Evolutionary conservation across 2,888 invertebrate species (phyloP), one percentile per base, ranked within the genome.

Genomic region (Gryllus longicercus): DNA sequence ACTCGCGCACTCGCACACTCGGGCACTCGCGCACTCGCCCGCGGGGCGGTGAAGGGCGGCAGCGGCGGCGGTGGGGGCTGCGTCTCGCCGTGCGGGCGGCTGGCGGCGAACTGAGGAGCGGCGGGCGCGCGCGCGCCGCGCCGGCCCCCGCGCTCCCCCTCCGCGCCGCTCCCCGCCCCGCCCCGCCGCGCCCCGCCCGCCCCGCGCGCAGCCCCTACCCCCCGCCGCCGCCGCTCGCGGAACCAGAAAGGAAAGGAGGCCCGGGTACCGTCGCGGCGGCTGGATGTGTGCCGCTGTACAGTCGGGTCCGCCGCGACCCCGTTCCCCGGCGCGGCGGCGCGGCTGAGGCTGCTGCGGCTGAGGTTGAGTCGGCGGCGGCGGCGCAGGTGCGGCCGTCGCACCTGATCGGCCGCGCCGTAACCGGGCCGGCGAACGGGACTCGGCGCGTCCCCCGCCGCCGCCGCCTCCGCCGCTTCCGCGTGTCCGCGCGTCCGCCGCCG

Each of bases 391-490:
- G 63, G 8, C 63, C 16, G 63, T 63, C 63, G 63, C 63, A 63
- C 63, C 63, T 63, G 63, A 63, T 63, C 63, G 63, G 63, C n/a
- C 63, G 63, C 63, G 63, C 63, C 63, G 63, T 63, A 63, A 63
- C 63, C 63, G 63, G 63, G 63, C 63, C 63, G 63, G 16, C 63
- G 63, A 63, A 63, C 63, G 63, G 63, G 63, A 63, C 63, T 63
- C 63, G 38, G 14, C 63, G 63, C 63, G 16, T 63, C 63, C 63
- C 16, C 11, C n/a, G 63, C 63, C 63, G 63, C 63, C 63, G 5
- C 63, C 63, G n/a, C 8, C 63, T 11, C n/a, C 16, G 0, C 63
- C 63, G 63, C 63, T 16, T 14, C 51, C 51, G 16, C 63, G 63
- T 14, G 10, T 63, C 63, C 63, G 63, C 63, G 63, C 12, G 63